These are phyloP conservation scores for Scelioninae gen. 2 DNA, from an alignment of 2,888 invertebrate genomes.

Conservation along the genomic window DNA sequence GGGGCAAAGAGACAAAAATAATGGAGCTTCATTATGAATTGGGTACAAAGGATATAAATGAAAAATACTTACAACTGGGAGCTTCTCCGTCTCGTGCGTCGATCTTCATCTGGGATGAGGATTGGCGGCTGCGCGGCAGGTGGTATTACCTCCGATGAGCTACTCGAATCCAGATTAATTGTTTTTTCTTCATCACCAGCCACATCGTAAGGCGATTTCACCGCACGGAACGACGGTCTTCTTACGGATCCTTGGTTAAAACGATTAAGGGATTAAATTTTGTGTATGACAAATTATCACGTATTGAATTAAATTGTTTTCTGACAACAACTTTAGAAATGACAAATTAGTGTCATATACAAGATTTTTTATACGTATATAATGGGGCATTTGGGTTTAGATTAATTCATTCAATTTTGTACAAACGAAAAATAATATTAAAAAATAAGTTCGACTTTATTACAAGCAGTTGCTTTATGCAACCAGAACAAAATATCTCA, in stretches of 20 bases:
- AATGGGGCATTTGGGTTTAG: too few relatives aligned
- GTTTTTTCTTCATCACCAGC: constrained; percentile 71
- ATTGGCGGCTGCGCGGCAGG: constrained; percentile 79
- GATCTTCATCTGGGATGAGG: constrained; percentile 83
- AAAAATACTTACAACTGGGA: constrained; percentile 86
- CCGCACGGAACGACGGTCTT: constrained; percentile 74
- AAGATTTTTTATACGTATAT: too few relatives aligned
- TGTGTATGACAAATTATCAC: background rate
- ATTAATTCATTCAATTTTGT: too few relatives aligned
- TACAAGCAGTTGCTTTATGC: too few relatives aligned
- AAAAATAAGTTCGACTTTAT: too few relatives aligned
- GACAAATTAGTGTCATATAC: too few relatives aligned
- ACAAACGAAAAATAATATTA: too few relatives aligned
- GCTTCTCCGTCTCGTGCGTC: constrained; percentile 85
- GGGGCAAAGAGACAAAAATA: constrained; percentile 19
- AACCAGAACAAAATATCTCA: too few relatives aligned
- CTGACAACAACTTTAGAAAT: too few relatives aligned
- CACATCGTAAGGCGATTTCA: constrained; percentile 71
- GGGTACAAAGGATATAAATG: constrained; percentile 33
- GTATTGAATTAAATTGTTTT: too few relatives aligned
- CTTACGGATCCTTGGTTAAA: constrained; percentile 66
- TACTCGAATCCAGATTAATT: constrained; percentile 75
- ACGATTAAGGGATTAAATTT: background rate
- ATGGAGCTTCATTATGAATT: constrained; percentile 16
- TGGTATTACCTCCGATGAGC: constrained; percentile 78